These are phyloP conservation scores for Brachionus sp. DNA, from an alignment of 1,140 invertebrate species.

Conservation along the genomic window DNA sequence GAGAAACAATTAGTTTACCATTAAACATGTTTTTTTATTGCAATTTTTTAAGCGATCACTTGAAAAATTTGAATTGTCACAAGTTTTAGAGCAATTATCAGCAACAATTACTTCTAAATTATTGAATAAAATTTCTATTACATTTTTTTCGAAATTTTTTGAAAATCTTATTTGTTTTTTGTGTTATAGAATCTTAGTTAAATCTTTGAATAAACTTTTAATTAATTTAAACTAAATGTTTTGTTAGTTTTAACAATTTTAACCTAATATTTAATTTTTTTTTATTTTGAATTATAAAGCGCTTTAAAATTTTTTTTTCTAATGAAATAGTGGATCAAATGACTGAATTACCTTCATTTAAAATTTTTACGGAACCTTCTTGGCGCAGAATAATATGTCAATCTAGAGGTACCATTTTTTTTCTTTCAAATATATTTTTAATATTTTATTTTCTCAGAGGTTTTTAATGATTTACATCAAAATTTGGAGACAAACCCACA, in stretches of 20 bases:
- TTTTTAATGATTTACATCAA: slow-evolving; percentile 28
- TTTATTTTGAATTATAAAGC: not conserved
- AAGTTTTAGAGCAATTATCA: no score
- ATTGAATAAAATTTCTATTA: no score
- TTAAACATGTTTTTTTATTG: slow-evolving; percentile 25
- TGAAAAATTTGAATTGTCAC: not conserved
- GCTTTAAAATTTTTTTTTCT: not conserved
- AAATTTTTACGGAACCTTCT: not conserved
- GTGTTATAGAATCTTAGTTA: no score
- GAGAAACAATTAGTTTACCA: not conserved
- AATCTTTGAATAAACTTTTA: no score
- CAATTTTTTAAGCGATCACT: not conserved
- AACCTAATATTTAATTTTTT: no score
- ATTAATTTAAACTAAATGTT: no score
- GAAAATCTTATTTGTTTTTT: no score
- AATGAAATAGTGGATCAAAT: not conserved
- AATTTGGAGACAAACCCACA: not conserved
- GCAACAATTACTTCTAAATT: no score
- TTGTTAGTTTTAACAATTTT: no score
- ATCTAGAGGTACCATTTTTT: not conserved
- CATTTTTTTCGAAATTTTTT: no score
- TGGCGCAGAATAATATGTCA: slow-evolving; percentile 27
- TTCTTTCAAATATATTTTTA: not conserved
- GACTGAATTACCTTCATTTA: not conserved
- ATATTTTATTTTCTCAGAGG: not conserved